Evolutionary conservation across 1,140 invertebrate genomes (phyloP).

Genomic region (Tetragnatha versicolor): DNA sequence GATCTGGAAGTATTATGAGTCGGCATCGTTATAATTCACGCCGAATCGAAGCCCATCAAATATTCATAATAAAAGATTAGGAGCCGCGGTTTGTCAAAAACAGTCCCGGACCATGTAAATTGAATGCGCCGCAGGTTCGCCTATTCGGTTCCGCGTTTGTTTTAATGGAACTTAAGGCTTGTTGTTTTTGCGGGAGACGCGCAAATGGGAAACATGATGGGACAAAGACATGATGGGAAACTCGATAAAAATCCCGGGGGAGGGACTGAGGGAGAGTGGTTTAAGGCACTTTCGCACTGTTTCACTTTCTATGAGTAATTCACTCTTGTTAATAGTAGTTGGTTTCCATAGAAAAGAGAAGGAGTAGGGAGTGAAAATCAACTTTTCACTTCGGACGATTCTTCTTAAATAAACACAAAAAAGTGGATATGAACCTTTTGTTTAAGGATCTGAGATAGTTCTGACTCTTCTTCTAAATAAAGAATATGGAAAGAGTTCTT

Average conservation of each 20-base stretch:
- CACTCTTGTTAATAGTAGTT: too few species aligned
- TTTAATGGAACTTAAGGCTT: conserved; percentile 26
- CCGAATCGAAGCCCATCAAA: conserved; percentile 29
- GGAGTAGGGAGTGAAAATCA: too few species aligned
- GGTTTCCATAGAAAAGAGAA: too few species aligned
- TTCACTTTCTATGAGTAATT: too few species aligned
- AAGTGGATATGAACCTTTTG: too few species aligned
- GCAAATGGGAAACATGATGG: too few species aligned
- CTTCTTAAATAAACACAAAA: too few species aligned
- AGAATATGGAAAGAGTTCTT: too few species aligned
- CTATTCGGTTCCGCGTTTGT: not conserved
- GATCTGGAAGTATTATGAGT: too few species aligned
- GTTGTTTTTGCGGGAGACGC: conserved; percentile 38
- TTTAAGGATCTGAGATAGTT: too few species aligned
- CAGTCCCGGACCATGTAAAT: conserved; percentile 15
- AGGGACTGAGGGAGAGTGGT: not conserved
- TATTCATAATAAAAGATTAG: conserved; percentile 31
- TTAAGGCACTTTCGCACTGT: not conserved
- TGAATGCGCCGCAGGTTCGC: conserved; percentile 7
- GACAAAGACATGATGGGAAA: conserved; percentile 29
- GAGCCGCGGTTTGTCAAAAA: conserved; percentile 16
- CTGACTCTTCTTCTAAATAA: too few species aligned
- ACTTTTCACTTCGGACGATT: too few species aligned
- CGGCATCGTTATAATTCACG: not conserved
- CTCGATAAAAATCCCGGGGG: conserved; percentile 15